Percentiles rank a stretch among this genome's conserved stretches.
Evolutionary conservation across 2,113 vertebrate genomes (phyloP).

Genomic region (Pseudorhombus dupliciocellatus): DNA sequence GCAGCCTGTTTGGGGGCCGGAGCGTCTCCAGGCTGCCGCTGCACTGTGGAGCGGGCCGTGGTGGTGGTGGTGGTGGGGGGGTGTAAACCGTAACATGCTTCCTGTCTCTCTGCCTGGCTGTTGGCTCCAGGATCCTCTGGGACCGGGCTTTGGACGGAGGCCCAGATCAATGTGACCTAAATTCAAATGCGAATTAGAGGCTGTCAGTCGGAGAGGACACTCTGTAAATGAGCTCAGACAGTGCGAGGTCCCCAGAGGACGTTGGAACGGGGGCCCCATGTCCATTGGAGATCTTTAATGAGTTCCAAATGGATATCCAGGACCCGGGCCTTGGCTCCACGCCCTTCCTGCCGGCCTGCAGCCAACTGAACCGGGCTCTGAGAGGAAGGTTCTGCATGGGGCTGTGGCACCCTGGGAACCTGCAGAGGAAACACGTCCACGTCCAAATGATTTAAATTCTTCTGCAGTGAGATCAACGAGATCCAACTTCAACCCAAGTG

Average conservation of each 20-base stretch:
- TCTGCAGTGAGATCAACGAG: constrained; percentile 19
- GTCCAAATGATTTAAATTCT: too few species aligned
- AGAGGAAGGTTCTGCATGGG: neutral
- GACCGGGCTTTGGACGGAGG: constrained; percentile 73
- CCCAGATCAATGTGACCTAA: constrained; percentile 84
- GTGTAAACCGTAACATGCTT: too few species aligned
- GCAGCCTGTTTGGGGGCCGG: constrained; percentile 55
- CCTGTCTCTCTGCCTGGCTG: constrained; percentile 9
- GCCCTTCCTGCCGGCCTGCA: constrained; percentile 39
- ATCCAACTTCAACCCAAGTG: neutral
- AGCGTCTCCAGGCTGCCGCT: neutral
- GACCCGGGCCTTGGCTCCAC: constrained; percentile 44
- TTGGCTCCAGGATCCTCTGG: constrained; percentile 58
- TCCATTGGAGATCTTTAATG: constrained; percentile 75
- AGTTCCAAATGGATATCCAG: constrained; percentile 79
- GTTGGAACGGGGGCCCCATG: constrained; percentile 27
- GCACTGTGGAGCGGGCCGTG: too few species aligned
- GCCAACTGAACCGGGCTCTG: neutral
- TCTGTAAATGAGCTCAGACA: constrained; percentile 5
- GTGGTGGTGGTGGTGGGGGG: too few species aligned
- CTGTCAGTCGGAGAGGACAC: too few species aligned
- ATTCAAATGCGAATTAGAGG: constrained; percentile 81
- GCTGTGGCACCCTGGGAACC: constrained; percentile 19
- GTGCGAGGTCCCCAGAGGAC: constrained; percentile 53
- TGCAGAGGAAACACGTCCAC: constrained; percentile 5